phyloP scores from a whole-genome alignment of 2,888 invertebrate genomes.

The Eurytoma californica region DNA sequence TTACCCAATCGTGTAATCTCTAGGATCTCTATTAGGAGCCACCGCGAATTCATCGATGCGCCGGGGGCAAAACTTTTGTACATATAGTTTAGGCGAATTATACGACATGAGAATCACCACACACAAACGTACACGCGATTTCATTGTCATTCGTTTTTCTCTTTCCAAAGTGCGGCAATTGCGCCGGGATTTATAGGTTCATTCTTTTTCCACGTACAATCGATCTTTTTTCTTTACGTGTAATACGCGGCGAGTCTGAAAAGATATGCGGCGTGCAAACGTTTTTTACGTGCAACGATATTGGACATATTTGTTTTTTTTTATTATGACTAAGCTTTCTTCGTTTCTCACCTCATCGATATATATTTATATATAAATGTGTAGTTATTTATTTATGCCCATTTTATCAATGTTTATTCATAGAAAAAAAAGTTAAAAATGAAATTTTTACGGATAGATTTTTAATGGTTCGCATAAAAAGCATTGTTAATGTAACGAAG shows the following conservation, averaged over 20 bases:
- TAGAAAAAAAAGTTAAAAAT: too few relatives aligned
- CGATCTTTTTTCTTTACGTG: constrained; percentile 36
- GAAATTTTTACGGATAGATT: too few relatives aligned
- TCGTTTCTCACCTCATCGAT: too few relatives aligned
- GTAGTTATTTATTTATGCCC: too few relatives aligned
- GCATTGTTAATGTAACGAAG: too few relatives aligned
- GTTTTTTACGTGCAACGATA: constrained; percentile 13
- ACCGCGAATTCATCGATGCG: constrained; percentile 30
- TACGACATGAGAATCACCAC: constrained; percentile 46
- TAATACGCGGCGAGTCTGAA: constrained; percentile 27
- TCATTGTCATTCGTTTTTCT: constrained; percentile 13
- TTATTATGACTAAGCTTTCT: too few relatives aligned
- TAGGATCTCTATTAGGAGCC: constrained; percentile 52
- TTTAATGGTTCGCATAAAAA: too few relatives aligned
- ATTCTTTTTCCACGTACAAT: constrained; percentile 20
- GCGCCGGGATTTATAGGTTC: constrained; percentile 25
- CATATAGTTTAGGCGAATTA: constrained; percentile 56
- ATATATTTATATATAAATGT: too few relatives aligned
- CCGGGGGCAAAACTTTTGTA: constrained; percentile 48
- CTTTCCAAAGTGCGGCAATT: constrained; percentile 26
- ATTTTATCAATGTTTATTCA: too few relatives aligned
- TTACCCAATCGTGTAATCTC: constrained; percentile 51
- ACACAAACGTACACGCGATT: constrained; percentile 36
- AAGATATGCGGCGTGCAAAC: constrained; percentile 15
- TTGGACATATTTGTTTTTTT: constrained; percentile 40